Percentiles rank a stretch among this genome's conserved stretches.
Evolutionary conservation across 2,113 vertebrate genomes (phyloP).

Genomic region (Apteryx mantelli): DNA sequence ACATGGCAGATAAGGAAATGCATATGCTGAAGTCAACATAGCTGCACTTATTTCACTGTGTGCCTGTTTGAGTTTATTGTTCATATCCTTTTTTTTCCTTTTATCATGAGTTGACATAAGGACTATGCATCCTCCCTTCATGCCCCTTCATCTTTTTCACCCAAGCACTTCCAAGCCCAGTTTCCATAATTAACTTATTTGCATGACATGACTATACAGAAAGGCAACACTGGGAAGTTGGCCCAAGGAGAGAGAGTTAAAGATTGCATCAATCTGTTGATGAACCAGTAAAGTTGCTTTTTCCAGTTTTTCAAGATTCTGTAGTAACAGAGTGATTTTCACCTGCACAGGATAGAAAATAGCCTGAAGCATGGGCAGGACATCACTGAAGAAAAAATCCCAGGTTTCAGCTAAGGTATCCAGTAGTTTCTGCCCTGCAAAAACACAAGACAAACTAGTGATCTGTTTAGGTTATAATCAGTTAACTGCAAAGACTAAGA

Average conservation of each 20-base stretch:
- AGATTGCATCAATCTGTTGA: neutral
- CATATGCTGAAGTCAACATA: neutral
- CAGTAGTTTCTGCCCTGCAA: constrained; percentile 94
- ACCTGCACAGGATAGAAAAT: constrained; percentile 99
- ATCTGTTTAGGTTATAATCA: neutral
- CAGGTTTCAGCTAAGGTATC: constrained; percentile 97
- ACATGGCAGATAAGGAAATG: neutral
- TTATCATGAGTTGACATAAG: neutral
- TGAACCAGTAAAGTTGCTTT: neutral
- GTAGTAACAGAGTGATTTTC: constrained; percentile 10
- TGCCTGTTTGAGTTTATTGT: neutral
- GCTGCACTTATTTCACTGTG: neutral
- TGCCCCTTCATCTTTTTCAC: neutral
- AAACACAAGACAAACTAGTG: constrained; percentile 27
- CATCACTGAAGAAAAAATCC: constrained; percentile 98
- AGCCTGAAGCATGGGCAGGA: constrained; percentile 94
- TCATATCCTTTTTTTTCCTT: neutral
- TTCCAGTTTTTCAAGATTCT: constrained; percentile 47
- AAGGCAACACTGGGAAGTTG: neutral
- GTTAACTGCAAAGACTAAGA: neutral
- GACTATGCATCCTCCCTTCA: neutral
- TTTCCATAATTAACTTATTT: constrained; percentile 9
- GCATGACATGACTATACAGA: neutral
- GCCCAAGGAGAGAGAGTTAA: neutral
- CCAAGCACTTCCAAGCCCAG: neutral